phyloP scores from a whole-genome alignment of 2,797 vertebrate genomes.

The Tenualosa thibaudeaui region DNA sequence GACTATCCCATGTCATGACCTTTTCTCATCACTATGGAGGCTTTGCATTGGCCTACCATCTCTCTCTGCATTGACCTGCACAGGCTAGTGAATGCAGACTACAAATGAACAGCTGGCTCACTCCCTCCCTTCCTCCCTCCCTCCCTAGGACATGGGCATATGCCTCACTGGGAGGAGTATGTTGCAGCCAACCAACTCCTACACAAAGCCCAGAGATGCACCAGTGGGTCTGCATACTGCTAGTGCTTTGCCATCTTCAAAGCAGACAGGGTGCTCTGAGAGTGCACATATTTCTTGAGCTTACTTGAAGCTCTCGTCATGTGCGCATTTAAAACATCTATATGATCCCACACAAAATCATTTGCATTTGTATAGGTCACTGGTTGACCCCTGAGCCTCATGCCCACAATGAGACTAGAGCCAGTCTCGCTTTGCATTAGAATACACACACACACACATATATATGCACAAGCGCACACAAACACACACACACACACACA shows the following conservation, averaged over 20 bases:
- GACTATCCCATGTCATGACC: neutral
- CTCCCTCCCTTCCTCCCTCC: too few species aligned
- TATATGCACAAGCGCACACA: neutral
- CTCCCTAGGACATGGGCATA: neutral
- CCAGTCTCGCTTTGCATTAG: slow-evolving; percentile 45
- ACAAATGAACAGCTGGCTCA: neutral
- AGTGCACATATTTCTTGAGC: neutral
- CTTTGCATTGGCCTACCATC: neutral
- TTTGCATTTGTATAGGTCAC: slow-evolving; percentile 47
- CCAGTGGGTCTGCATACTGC: neutral
- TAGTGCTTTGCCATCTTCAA: neutral
- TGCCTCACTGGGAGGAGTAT: neutral
- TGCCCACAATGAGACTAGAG: slow-evolving; percentile 41
- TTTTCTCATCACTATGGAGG: neutral
- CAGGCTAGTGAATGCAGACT: neutral
- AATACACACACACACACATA: slow-evolving; percentile 41
- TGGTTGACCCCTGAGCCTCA: slow-evolving; percentile 26
- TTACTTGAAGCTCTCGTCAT: neutral
- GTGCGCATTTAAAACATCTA: slow-evolving; percentile 32
- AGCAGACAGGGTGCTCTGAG: neutral
- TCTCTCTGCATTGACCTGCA: neutral
- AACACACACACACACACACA: slow-evolving; percentile 9
- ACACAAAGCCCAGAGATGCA: neutral
- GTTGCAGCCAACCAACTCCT: neutral
- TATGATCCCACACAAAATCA: slow-evolving; percentile 30